These are phyloP conservation scores for Cordilura impudica DNA, from an alignment of 2,888 invertebrate genomes.

Conservation along the genomic window DNA sequence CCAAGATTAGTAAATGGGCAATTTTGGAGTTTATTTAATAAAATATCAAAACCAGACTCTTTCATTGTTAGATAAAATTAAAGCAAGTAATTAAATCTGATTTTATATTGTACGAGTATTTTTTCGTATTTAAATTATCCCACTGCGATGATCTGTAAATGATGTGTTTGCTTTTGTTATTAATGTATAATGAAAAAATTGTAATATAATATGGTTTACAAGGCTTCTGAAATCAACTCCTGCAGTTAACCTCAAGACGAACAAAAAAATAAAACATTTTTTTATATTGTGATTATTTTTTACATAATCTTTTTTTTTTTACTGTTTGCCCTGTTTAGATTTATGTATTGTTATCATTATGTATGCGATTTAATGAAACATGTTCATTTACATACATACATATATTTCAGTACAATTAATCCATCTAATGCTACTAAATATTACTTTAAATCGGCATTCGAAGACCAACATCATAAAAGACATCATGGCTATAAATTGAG, in stretches of 20 bases:
- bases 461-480: no score
- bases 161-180: conserved; percentile 52
- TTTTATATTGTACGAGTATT: conserved; percentile 31
- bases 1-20: conserved; percentile 2
- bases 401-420: no score
- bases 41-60: conserved; percentile 44
- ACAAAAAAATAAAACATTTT: no score
- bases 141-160: conserved; percentile 56
- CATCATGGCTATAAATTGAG: no score
- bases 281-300: no score
- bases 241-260: conserved; percentile 41
- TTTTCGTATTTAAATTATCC: conserved; percentile 37
- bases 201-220: conserved; percentile 61
- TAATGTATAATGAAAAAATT: conserved; percentile 55
- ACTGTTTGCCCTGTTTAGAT: no score
- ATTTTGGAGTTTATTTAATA: neutral
- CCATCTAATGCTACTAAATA: no score
- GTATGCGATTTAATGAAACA: no score
- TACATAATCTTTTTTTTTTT: no score
- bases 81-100: conserved; percentile 52
- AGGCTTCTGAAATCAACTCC: conserved; percentile 43
- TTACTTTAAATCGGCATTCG: no score
- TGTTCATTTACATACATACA: no score
- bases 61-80: conserved; percentile 29
- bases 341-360: no score